Base-by-base conservation (phyloP, 2,888 invertebrate species). In the Melieria crassipennis region DNA sequence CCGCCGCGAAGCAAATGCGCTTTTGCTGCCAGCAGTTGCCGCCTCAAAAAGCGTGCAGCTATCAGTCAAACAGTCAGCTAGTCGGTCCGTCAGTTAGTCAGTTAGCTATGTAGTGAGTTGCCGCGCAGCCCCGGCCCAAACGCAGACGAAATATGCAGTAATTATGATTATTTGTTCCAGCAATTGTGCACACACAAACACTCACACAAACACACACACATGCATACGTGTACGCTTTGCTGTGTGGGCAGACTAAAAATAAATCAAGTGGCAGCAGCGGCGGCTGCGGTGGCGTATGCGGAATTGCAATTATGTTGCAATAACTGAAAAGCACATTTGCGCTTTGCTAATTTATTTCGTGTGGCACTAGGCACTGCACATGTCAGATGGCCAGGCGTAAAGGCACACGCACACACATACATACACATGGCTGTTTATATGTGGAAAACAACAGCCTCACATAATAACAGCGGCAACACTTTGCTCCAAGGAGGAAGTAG, bases 261-360 rank as follows among this genome's bases (percentile, higher is more conserved):
- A 67, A 50, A 50, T 50, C 61, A 60, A 61, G 11, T 61, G 50
- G 16, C 52, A 43, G 65, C 58, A 47, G 16, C 50, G 65, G 66
- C 60, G 65, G 50, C n/a, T 46, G 60, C 68, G 67, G 62, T 72
- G 72, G 72, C 74, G 70, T 72, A 74, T 74, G 74, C 69, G 74
- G 72, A 72, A 72, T 70, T 66, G 72, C 63, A 69, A 74, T 70
- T 72, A 74, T 72, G 70, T 74, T 61, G 71, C 70, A 72, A 68
- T 47, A 64, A 63, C 57, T 69, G 55, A 13, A 46, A 57, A 7
- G 13, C 52, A 52, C 52, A 52, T 52, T n/a, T 52, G 52, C 52
- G 52, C 52, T 11, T 52, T 52, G 11, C 52, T 52, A 52, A 52
- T 52, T 52, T 52, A 52, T 52, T 52, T 52, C 13, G 30, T 30